Evolutionary conservation across 92 coral and sea anemone genomes (phyloP).

Genomic region (Umimayanthus kanabou): DNA sequence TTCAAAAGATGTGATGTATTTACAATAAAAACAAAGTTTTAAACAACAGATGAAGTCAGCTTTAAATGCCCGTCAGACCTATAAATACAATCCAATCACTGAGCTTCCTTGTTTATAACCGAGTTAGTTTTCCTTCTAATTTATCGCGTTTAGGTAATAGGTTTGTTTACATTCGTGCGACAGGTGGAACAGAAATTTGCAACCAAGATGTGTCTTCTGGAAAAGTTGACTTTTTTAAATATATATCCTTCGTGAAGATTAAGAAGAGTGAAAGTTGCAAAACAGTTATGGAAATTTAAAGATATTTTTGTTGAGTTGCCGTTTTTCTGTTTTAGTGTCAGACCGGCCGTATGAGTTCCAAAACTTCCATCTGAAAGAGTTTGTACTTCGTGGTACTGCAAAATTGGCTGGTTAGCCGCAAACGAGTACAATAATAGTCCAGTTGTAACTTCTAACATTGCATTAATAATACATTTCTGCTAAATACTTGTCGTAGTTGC

Average conservation of each 20-base stretch:
- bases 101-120: neutral
- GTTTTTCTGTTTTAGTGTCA: neutral
- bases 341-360: neutral
- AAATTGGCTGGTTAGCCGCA: neutral
- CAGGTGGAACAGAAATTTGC: conserved; percentile 10
- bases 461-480: neutral
- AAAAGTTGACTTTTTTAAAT: neutral
- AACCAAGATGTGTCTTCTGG: neutral
- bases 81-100: neutral
- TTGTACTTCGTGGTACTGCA: neutral
- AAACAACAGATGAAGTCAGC: neutral
- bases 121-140: neutral
- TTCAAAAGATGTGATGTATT: neutral
- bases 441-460: neutral
- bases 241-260: neutral
- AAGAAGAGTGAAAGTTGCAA: neutral
- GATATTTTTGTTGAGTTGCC: neutral
- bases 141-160: neutral
- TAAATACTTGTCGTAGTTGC: neutral
- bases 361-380: neutral
- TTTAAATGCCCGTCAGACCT: conserved; percentile 10
- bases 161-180: neutral
- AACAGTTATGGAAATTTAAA: neutral
- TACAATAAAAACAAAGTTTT: neutral
- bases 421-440: neutral